These are phyloP conservation scores for Beaufortia kweichowensis DNA, from an alignment of 2,113 vertebrate species.

Conservation along the genomic window DNA sequence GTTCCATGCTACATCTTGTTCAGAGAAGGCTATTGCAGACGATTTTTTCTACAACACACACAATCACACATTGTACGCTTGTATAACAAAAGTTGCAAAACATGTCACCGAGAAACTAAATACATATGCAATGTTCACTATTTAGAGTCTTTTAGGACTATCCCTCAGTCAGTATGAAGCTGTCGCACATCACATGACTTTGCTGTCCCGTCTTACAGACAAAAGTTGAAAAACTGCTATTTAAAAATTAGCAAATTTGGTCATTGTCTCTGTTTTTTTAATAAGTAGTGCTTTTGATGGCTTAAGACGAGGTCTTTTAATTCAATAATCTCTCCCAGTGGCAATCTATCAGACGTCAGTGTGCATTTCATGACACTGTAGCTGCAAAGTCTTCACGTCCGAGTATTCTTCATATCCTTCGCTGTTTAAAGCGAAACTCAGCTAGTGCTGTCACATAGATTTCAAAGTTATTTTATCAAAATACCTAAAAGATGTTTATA, in stretches of 20 bases:
- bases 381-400: constrained; percentile 88
- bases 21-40: constrained; percentile 86
- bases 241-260: constrained; percentile 87
- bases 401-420: constrained; percentile 48
- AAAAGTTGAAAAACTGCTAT: constrained; percentile 78
- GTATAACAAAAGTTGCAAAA: constrained; percentile 81
- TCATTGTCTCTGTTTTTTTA: constrained; percentile 83
- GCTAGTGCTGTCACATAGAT: constrained; percentile 93
- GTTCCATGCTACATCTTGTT: constrained; percentile 82
- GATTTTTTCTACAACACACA: constrained; percentile 79
- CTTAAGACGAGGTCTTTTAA: constrained; percentile 90
- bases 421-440: constrained; percentile 89
- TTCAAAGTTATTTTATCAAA: constrained; percentile 97
- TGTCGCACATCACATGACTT: constrained; percentile 73
- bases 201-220: constrained; percentile 86
- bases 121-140: constrained; percentile 87
- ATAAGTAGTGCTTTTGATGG: constrained; percentile 94
- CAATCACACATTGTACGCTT: constrained; percentile 82
- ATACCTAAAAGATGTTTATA: constrained; percentile 95
- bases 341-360: constrained; percentile 96
- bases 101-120: constrained; percentile 84
- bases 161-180: constrained; percentile 77
- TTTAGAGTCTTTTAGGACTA: constrained; percentile 90
- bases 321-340: constrained; percentile 97
- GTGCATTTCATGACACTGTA: constrained; percentile 93